Evolutionary conservation across 2,797 vertebrate species (phyloP).

Genomic region (Chaetodon trifasciatus): DNA sequence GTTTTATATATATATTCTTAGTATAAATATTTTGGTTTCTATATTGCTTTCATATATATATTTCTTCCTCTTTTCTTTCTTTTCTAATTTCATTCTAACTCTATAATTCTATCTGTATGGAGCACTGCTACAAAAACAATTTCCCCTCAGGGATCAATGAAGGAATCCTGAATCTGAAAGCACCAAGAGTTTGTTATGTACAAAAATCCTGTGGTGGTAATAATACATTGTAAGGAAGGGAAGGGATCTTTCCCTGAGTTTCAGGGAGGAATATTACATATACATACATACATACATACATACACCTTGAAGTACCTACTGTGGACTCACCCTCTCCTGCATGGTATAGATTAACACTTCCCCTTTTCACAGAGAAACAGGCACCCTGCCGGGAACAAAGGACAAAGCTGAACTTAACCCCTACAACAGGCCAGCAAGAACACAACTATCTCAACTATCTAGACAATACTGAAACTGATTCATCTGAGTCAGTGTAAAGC

Average conservation of each 20-base stretch:
- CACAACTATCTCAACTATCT: not conserved
- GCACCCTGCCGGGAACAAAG: slow-evolving; percentile 80
- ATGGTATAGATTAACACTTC: slow-evolving; percentile 83
- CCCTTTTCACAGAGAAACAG: slow-evolving; percentile 87
- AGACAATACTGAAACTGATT: not conserved
- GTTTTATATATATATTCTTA: too few species aligned
- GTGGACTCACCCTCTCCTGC: slow-evolving; percentile 88
- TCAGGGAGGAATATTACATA: not conserved
- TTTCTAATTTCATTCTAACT: too few species aligned
- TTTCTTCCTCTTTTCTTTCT: too few species aligned
- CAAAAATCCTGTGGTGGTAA: too few species aligned
- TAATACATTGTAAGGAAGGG: not conserved
- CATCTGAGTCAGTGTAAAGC: slow-evolving; percentile 32
- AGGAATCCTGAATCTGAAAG: too few species aligned
- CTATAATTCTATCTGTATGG: too few species aligned
- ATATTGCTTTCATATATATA: too few species aligned
- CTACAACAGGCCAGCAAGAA: slow-evolving; percentile 20
- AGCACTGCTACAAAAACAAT: too few species aligned
- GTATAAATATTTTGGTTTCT: too few species aligned
- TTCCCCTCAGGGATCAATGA: too few species aligned
- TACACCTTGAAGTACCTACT: not conserved
- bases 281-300: not conserved
- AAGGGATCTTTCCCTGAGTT: not conserved
- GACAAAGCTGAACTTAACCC: slow-evolving; percentile 33
- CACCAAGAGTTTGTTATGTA: not conserved